Conservation (phyloP, 2,113 vertebrate species). For the Triplophysa dalaica region DNA sequence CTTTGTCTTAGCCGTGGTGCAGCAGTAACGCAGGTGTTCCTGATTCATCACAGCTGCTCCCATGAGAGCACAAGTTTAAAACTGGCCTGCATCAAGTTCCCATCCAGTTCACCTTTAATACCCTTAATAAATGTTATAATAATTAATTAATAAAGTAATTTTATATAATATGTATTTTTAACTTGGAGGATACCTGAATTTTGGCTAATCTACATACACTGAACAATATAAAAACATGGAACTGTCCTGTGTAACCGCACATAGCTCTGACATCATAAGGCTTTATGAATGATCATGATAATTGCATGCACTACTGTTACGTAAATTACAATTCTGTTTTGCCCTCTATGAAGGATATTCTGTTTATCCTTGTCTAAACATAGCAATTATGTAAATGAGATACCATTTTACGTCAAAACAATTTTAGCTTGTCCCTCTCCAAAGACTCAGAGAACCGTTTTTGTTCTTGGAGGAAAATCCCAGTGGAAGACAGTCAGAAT, state of each 20-base stretch:
- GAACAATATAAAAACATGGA: too few relatives aligned
- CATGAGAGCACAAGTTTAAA: neutral
- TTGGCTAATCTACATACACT: too few relatives aligned
- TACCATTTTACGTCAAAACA: neutral
- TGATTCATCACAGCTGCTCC: too few relatives aligned
- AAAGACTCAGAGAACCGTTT: neutral
- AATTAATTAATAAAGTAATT: neutral
- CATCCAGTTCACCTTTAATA: neutral
- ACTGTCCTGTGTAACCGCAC: neutral
- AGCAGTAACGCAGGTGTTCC: neutral
- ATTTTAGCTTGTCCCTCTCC: neutral
- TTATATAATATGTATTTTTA: neutral
- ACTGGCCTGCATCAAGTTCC: neutral
- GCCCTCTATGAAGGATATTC: neutral
- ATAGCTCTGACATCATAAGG: neutral
- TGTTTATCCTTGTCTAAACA: neutral
- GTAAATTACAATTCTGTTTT: neutral
- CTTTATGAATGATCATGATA: neutral
- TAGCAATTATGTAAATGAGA: neutral
- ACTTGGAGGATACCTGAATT: neutral
- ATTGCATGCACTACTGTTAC: neutral
- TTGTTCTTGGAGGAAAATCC: slow-evolving; percentile 22
- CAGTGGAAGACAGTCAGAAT: slow-evolving; percentile 1
- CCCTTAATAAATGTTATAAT: neutral
- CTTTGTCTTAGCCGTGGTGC: neutral